Conservation (phyloP, 2,113 vertebrate species). For the Oncorhynchus tshawytscha region DNA sequence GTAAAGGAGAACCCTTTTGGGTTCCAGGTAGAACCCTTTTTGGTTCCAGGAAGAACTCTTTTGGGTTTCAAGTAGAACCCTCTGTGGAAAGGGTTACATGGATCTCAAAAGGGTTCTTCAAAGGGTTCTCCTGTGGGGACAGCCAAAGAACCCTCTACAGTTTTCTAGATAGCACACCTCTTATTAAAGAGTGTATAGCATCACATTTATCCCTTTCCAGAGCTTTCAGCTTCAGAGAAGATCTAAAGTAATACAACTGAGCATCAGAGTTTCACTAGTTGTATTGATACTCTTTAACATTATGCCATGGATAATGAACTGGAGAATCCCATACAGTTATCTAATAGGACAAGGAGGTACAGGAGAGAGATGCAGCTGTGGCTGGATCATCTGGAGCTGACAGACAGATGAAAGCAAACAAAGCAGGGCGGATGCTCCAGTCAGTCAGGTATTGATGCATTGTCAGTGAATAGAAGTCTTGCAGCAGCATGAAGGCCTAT, state of each 20-base stretch:
- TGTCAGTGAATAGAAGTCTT: constrained; percentile 10
- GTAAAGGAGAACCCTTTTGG: too few relatives aligned
- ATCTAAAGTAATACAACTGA: background rate
- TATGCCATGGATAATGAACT: too few relatives aligned
- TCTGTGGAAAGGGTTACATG: too few relatives aligned
- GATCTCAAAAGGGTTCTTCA: background rate
- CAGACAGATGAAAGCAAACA: constrained; percentile 30
- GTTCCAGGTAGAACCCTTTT: too few relatives aligned
- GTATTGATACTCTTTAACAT: too few relatives aligned
- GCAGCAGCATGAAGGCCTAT: background rate
- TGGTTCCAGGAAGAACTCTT: too few relatives aligned
- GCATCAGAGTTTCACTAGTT: too few relatives aligned
- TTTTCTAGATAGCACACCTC: background rate
- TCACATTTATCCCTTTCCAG: background rate
- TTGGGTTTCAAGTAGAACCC: too few relatives aligned
- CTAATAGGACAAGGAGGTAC: constrained; percentile 51
- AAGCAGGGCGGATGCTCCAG: background rate
- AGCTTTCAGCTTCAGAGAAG: background rate
- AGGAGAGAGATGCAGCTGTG: constrained; percentile 40
- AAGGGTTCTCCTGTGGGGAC: background rate
- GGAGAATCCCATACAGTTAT: constrained; percentile 35
- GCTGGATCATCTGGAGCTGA: constrained; percentile 16
- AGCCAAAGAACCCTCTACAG: background rate
- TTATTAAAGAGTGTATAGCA: background rate
- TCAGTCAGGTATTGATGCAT: constrained; percentile 5